phyloP scores from a whole-genome alignment of 2,797 vertebrate species.

The Pangasius sanitwongsei region DNA sequence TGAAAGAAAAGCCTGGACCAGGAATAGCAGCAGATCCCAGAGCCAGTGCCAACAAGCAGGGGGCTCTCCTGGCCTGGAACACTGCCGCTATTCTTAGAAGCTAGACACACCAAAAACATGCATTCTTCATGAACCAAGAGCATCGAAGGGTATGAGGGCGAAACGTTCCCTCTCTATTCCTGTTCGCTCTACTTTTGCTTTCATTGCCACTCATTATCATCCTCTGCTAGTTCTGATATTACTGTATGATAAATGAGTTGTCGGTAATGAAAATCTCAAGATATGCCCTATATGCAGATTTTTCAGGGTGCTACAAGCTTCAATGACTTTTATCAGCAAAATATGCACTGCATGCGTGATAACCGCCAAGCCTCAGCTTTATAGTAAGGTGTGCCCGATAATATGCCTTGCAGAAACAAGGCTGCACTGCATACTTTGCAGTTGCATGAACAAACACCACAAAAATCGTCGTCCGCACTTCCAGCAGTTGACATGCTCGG shows the following conservation, averaged over 20 bases:
- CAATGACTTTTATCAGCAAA: slow-evolving; percentile 3
- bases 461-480: slow-evolving; percentile 13
- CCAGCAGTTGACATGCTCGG: slow-evolving; percentile 1
- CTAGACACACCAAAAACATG: slow-evolving; percentile 56
- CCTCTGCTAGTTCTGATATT: neutral
- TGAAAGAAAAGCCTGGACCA: slow-evolving; percentile 55
- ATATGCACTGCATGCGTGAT: slow-evolving; percentile 11
- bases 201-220: neutral
- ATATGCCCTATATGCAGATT: neutral
- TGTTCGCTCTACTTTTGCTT: neutral
- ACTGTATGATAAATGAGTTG: neutral
- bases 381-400: slow-evolving; percentile 31
- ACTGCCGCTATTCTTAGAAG: slow-evolving; percentile 72
- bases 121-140: neutral
- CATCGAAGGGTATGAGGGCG: neutral
- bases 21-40: slow-evolving; percentile 63
- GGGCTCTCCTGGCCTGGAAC: slow-evolving; percentile 64
- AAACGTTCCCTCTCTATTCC: neutral
- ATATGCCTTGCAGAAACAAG: slow-evolving; percentile 40
- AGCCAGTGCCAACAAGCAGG: slow-evolving; percentile 49
- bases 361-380: neutral
- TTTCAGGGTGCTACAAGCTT: neutral
- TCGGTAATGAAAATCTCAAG: neutral
- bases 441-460: slow-evolving; percentile 21
- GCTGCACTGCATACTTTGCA: slow-evolving; percentile 12